Conservation (phyloP, 1,140 invertebrate genomes). For the Campoletis sonorensis region DNA sequence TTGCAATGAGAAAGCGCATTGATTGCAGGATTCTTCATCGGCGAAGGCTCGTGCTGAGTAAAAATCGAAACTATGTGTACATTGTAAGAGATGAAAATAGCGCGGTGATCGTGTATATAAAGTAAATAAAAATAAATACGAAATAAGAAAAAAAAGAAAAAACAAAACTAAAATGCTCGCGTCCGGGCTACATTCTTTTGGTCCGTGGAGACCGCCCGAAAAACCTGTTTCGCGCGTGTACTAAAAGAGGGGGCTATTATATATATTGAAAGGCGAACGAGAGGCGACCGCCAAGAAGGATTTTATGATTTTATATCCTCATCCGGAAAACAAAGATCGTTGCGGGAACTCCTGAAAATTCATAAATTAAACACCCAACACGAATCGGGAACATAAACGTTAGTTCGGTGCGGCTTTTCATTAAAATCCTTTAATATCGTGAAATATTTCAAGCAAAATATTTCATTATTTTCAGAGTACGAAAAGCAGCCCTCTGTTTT, state of each 20-base stretch:
- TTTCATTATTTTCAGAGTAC: too few species aligned
- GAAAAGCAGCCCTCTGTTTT: too few species aligned
- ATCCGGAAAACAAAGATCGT: constrained; percentile 2
- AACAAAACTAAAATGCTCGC: background rate
- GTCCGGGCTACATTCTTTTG: constrained; percentile 1
- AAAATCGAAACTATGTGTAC: too few species aligned
- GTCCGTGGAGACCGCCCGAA: background rate
- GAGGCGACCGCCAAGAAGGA: background rate
- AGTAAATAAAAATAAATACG: too few species aligned
- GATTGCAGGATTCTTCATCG: too few species aligned
- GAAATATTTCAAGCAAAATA: background rate
- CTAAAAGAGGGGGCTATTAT: background rate
- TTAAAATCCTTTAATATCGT: too few species aligned
- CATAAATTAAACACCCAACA: background rate
- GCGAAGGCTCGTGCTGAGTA: too few species aligned
- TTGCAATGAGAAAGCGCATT: too few species aligned
- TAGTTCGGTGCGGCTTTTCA: too few species aligned
- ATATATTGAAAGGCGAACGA: background rate
- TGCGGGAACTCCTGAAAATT: background rate
- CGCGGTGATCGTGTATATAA: too few species aligned
- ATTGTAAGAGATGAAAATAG: too few species aligned
- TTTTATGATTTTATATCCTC: constrained; percentile 3
- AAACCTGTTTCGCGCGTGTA: constrained; percentile 10
- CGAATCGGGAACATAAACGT: background rate
- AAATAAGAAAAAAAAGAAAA: background rate